Conservation (phyloP, 2,888 invertebrate genomes). For the Cancer borealis region DNA sequence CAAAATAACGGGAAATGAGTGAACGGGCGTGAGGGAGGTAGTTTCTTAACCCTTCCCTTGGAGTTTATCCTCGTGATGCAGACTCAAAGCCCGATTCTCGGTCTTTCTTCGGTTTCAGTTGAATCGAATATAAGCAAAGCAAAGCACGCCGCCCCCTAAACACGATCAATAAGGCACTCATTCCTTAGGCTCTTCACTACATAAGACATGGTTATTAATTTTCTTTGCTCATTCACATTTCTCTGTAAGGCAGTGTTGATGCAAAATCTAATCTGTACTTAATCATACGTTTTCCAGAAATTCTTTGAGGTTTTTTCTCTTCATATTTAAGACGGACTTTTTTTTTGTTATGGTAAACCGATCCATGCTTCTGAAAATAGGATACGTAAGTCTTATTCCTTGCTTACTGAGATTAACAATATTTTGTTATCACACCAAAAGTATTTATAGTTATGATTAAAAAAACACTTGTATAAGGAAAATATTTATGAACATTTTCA, state of each 20-base stretch:
- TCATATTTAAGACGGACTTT: background rate
- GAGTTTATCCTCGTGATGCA: background rate
- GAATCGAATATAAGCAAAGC: background rate
- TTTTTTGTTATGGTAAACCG: background rate
- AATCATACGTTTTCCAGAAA: background rate
- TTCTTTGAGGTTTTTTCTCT: background rate
- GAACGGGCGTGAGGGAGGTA: background rate
- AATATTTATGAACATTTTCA: too few species aligned
- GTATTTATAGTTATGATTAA: too few species aligned
- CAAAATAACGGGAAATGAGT: background rate
- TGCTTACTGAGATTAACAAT: background rate
- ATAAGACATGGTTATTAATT: background rate
- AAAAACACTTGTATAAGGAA: too few species aligned
- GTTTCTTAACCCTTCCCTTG: background rate
- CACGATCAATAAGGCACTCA: background rate
- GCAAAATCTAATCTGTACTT: background rate
- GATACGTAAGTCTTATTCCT: background rate
- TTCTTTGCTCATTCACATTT: background rate
- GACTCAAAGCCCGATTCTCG: background rate
- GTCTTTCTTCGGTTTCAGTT: background rate
- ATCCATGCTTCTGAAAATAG: background rate
- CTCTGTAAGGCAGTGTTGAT: background rate
- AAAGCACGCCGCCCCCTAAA: background rate
- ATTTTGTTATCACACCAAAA: background rate
- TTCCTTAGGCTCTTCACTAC: background rate